Evolutionary conservation across 2,888 invertebrate genomes (phyloP).

Genomic region (Drosophila prostipennis): DNA sequence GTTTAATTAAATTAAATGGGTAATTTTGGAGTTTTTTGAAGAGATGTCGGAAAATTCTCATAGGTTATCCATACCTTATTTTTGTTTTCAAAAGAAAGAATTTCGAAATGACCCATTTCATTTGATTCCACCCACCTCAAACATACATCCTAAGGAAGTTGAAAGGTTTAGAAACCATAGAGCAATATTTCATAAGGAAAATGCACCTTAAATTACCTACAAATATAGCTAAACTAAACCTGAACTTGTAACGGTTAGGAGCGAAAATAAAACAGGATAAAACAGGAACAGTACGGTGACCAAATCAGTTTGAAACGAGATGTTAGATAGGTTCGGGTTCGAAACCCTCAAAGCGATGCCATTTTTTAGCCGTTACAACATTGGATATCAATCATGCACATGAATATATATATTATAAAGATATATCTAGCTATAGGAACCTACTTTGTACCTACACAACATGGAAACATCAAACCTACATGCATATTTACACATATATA

Average conservation of each 20-base stretch:
- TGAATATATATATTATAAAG: slow-evolving; percentile 31
- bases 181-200: slow-evolving; percentile 43
- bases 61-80: no score
- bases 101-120: neutral
- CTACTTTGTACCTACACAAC: slow-evolving; percentile 53
- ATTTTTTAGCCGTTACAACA: slow-evolving; percentile 71
- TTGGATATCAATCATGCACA: slow-evolving; percentile 46
- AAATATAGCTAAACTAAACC: slow-evolving; percentile 21
- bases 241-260: slow-evolving; percentile 62
- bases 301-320: slow-evolving; percentile 59
- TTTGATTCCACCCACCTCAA: slow-evolving; percentile 7
- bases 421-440: slow-evolving; percentile 41
- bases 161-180: slow-evolving; percentile 27
- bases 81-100: no score
- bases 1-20: slow-evolving; percentile 1
- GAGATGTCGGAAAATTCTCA: no score
- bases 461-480: slow-evolving; percentile 36
- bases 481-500: slow-evolving; percentile 49
- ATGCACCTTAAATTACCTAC: slow-evolving; percentile 27
- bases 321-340: slow-evolving; percentile 47
- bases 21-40: neutral
- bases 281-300: slow-evolving; percentile 53
- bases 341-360: slow-evolving; percentile 61
- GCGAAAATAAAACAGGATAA: slow-evolving; percentile 40
- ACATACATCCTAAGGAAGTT: slow-evolving; percentile 15